These are phyloP conservation scores for Trichopoda pennipes DNA, from an alignment of 2,888 invertebrate species.

Conservation along the genomic window DNA sequence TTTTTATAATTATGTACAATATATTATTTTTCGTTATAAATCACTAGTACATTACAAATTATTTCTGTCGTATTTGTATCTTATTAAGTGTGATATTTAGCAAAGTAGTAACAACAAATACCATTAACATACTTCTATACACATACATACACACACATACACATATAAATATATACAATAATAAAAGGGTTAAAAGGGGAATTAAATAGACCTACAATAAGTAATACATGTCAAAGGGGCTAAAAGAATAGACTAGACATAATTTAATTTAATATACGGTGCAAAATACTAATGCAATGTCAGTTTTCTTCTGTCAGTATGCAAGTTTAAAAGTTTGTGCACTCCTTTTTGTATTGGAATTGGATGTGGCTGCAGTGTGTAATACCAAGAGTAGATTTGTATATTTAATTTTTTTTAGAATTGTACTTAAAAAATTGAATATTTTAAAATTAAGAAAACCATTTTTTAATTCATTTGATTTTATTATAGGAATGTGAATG, in stretches of 20 bases:
- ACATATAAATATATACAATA: neutral
- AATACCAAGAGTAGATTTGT: neutral
- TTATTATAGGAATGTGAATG: slow-evolving; percentile 1
- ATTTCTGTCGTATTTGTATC: slow-evolving; percentile 44
- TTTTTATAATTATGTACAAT: slow-evolving; percentile 38
- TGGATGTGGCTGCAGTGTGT: slow-evolving; percentile 9
- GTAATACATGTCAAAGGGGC: neutral
- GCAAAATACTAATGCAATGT: slow-evolving; percentile 8
- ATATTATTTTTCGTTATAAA: slow-evolving; percentile 49
- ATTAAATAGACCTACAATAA: slow-evolving; percentile 24
- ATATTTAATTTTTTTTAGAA: neutral
- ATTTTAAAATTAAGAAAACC: neutral
- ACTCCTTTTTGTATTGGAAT: neutral
- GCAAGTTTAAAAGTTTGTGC: neutral
- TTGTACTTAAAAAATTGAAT: slow-evolving; percentile 29
- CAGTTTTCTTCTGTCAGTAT: neutral
- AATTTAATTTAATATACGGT: neutral
- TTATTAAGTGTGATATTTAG: slow-evolving; percentile 62
- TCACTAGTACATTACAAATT: slow-evolving; percentile 43
- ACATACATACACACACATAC: too few relatives aligned
- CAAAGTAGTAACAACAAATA: slow-evolving; percentile 46
- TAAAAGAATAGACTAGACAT: neutral
- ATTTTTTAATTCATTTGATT: neutral
- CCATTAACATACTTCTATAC: slow-evolving; percentile 49
- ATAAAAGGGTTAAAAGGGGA: slow-evolving; percentile 26